Conservation (phyloP, 53 echinoderm and acorn worm genomes). For the Stichopus horrens region DNA sequence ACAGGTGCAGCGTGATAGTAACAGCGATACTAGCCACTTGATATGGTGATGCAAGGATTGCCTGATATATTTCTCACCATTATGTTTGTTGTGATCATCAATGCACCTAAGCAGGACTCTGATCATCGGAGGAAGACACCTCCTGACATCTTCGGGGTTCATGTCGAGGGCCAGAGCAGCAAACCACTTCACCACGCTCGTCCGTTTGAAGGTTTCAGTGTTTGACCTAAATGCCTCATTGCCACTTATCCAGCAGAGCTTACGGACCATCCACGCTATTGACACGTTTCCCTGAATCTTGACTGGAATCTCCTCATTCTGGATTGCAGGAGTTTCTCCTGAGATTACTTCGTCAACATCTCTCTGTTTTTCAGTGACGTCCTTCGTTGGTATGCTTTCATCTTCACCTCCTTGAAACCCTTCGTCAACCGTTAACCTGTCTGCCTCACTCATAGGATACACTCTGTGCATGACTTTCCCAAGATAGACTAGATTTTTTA, state of each 20-base stretch:
- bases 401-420: background rate
- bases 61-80: slow-evolving; percentile 55
- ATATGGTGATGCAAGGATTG: background rate
- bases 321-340: background rate
- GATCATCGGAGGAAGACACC: slow-evolving; percentile 66
- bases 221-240: slow-evolving; percentile 70
- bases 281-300: slow-evolving; percentile 44
- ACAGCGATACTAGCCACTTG: too few relatives aligned
- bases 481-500: slow-evolving; percentile 86
- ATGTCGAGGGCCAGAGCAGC: slow-evolving; percentile 77
- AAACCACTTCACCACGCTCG: slow-evolving; percentile 83
- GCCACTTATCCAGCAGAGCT: slow-evolving; percentile 63
- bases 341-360: background rate
- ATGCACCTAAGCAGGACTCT: slow-evolving; percentile 70
- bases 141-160: slow-evolving; percentile 52
- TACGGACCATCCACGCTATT: slow-evolving; percentile 67
- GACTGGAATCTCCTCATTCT: slow-evolving; percentile 3
- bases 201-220: slow-evolving; percentile 65
- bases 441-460: slow-evolving; percentile 21
- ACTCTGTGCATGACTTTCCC: slow-evolving; percentile 73
- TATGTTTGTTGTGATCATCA: slow-evolving; percentile 66
- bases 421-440: background rate
- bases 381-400: background rate
- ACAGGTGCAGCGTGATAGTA: too few relatives aligned
- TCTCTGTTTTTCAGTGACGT: background rate